Evolutionary conservation across 2,113 vertebrate species (phyloP).

Genomic region (Gambusia affinis): DNA sequence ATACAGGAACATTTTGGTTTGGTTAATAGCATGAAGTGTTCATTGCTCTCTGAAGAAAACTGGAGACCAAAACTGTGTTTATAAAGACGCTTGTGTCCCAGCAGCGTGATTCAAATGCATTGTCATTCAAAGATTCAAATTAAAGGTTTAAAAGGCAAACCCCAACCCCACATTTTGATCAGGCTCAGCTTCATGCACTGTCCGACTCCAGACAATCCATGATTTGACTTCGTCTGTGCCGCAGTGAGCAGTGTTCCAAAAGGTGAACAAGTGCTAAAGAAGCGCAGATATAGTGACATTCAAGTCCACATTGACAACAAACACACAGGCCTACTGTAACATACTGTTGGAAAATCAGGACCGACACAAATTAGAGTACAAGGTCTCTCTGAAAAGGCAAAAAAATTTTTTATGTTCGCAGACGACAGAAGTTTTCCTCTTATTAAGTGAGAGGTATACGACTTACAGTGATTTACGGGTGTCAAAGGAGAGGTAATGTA

Average conservation of each 20-base stretch:
- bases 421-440: slow-evolving; percentile 36
- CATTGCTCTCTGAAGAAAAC: slow-evolving; percentile 31
- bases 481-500: slow-evolving; percentile 25
- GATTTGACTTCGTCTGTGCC: slow-evolving; percentile 38
- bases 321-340: slow-evolving; percentile 53
- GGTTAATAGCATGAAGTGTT: slow-evolving; percentile 64
- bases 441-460: slow-evolving; percentile 23
- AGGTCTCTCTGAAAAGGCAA: slow-evolving; percentile 63
- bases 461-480: slow-evolving; percentile 35
- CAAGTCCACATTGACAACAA: slow-evolving; percentile 66
- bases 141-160: slow-evolving; percentile 40
- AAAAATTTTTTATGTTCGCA: slow-evolving; percentile 54
- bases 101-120: slow-evolving; percentile 15
- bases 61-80: slow-evolving; percentile 19
- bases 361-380: slow-evolving; percentile 60
- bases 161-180: slow-evolving; percentile 19
- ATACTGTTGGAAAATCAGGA: slow-evolving; percentile 58
- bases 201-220: slow-evolving; percentile 19
- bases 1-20: slow-evolving; percentile 64
- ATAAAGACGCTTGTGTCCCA: slow-evolving; percentile 25
- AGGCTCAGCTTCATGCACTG: slow-evolving; percentile 44
- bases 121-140: slow-evolving; percentile 49
- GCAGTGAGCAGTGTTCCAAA: slow-evolving; percentile 45
- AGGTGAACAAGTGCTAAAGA: slow-evolving; percentile 60
- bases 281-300: slow-evolving; percentile 60